Evolutionary conservation across 2,113 vertebrate genomes (phyloP), one percentile per base, ranked within the genome.

Genomic region (Rynchops niger): DNA sequence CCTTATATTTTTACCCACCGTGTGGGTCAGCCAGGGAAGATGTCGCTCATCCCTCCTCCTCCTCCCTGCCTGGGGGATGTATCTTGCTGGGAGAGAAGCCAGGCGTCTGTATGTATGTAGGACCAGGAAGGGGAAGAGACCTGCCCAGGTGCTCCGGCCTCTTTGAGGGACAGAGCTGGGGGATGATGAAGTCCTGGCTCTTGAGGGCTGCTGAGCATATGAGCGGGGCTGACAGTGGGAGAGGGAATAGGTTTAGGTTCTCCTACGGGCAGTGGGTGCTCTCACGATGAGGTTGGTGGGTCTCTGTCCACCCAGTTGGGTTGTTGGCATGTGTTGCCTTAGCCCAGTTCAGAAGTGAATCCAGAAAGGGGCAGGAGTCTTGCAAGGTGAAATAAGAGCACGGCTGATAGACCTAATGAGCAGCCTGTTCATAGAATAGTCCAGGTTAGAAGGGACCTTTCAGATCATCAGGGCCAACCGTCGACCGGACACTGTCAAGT

Each of bases 381-480:
- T 73, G 66, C 21, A 43, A 13, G 23, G 15, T 81, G 70, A 38
- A 71, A 25, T 42, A 14, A 7, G 40, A 56, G 17, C 45, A 27
- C 0, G 1, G 12, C 49, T 30, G 50, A 22, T n/a, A 38, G 21
- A 80, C 3, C 52, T 45, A 2, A 14, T 0, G 8, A 53, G 53
- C 49, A 19, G 43, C 6, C 12, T n/a, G 1, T 43, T 74, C 36
- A 63, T 40, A 26, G 61, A 66, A 32, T 43, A 20, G 22, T 21
- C 29, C 15, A 43, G 40, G 42, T 32, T 66, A 20, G 40, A 43
- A 32, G 29, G 40, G 29, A 66, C 42, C 40, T 66, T 43, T 15
- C 18, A 66, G 40, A 15, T 66, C 40, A 43, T 32, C 9, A 8
- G 10, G 40, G 20, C 38, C 40, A 66, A 22, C 29, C 40, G 5